Base-by-base conservation (phyloP, 2,888 invertebrate genomes). In the Lasioglossum morio region DNA sequence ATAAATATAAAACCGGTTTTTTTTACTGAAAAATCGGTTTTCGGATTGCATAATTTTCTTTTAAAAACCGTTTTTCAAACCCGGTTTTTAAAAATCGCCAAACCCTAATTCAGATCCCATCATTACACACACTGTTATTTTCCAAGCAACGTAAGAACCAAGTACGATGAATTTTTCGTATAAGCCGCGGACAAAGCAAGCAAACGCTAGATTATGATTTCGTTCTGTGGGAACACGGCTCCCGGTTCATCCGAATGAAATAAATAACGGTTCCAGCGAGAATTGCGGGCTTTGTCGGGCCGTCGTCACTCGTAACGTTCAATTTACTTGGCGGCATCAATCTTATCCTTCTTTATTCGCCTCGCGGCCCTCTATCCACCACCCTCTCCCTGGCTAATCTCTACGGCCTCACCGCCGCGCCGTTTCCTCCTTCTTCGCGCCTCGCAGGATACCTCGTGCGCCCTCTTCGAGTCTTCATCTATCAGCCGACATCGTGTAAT, bases 271-370 rank as follows among this genome's bases (percentile, higher is more conserved):
- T 79, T 72, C 37, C 85, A 53, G 75, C 34, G 78, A 85, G 88
- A 91, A 66, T 89, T 85, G 87, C 88, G 66, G 87, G 85, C 91
- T 91, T 91, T 91, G 91, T 90, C 89, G 88, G 85, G 57, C 77
- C 85, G 89, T 92, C 88, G 92, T 88, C 91, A 90, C 91, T 88
- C 85, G 88, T 90, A 91, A 89, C 89, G 92, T 92, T 91, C 92
- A 93, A 93, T 93, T 93, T 92, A 92, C 92, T 88, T 91, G 81
- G 74, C 86, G 86, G 88, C 93, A 93, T 93, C 93, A 92, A 93
- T 93, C 93, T 93, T 93, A 92, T 92, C 91, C 91, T 90, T 89
- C 89, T 91, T 91, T 90, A 90, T 91, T 92, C 91, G 89, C 82
- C 84, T 80, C 87, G 72, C 77, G 77, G 63, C 79, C 63, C 82